These are phyloP conservation scores for Quiscalus mexicanus DNA, from an alignment of 2,113 vertebrate genomes.

Conservation along the genomic window DNA sequence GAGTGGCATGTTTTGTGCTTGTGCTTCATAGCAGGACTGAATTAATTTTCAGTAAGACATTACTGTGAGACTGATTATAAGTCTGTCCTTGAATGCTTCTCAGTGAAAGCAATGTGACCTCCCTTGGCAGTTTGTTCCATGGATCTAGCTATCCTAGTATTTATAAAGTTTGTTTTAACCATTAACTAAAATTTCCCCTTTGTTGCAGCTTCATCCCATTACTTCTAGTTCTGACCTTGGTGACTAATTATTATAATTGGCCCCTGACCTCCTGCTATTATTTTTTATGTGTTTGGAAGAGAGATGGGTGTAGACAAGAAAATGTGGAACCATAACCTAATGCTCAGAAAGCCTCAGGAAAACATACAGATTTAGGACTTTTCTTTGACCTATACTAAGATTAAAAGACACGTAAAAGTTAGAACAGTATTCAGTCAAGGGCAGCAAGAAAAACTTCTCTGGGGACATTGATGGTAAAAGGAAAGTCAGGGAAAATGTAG, in stretches of 20 bases:
- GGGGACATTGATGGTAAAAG: background rate
- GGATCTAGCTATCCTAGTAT: constrained; percentile 56
- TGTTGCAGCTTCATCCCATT: constrained; percentile 52
- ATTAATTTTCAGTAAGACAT: constrained; percentile 65
- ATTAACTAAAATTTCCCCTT: constrained; percentile 69
- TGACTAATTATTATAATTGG: constrained; percentile 63
- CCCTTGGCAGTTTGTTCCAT: constrained; percentile 51
- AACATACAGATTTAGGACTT: background rate
- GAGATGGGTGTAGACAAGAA: background rate
- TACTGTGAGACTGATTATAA: constrained; percentile 50
- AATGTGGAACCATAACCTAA: background rate
- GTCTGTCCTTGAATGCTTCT: constrained; percentile 55
- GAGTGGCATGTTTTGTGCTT: background rate
- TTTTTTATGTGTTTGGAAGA: constrained; percentile 44
- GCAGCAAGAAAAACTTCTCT: background rate
- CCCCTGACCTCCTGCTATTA: constrained; percentile 51
- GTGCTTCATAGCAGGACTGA: constrained; percentile 35
- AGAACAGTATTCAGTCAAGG: background rate
- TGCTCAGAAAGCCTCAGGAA: background rate
- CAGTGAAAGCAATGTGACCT: constrained; percentile 51
- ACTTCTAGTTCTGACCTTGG: constrained; percentile 58
- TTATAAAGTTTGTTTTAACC: constrained; percentile 70
- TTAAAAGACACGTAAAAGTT: background rate
- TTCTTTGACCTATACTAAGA: background rate
- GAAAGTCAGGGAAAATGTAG: background rate